Base-by-base conservation (phyloP, 2,113 vertebrate species). In the Amphilophus citrinellus region DNA sequence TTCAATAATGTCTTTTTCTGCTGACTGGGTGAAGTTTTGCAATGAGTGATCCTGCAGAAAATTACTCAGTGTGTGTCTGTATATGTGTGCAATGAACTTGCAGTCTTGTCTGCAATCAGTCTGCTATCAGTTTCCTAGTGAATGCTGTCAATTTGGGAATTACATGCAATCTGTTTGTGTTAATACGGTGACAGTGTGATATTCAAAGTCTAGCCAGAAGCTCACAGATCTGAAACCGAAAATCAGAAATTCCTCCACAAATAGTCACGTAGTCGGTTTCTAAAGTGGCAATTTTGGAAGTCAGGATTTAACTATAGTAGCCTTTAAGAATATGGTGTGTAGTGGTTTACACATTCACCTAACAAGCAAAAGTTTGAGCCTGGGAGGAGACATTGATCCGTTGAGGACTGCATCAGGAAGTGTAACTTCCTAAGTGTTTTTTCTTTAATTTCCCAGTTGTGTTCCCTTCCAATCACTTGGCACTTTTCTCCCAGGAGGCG, bases 1-100 rank as follows among this genome's bases (percentile, higher is more conserved):
- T 77, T 17, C 30, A 73, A 15, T 56, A 56, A 76, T 57, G 60
- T 2, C 4, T 20, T 76, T 88, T 83, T 83, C 84, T 88, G 79
- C 77, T 88, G 82, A 84, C 73, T 63, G 11, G 27, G 20, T 14
- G 37, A 62, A 18, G 76, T 44, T 79, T 24, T 1, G 10, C 44
- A 47, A 3, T 58, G 27, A 47, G 27, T 18, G 27, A 17, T 35
- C 68, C 47, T 73, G 17, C 27, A 61, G 61, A 82, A 86, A 83
- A 62, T 47, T 62, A 85, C 44, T 80, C 57, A 76, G 39, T 56
- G 77, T 57, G 27, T 20, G 22, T 13, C 5, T 35, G 18, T 71
- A 30, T 15, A 2, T 14, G 44, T 32, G 15, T 4, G 6, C 15
- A 71, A 50, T 20, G 50, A 71, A 30, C 24, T 30, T 71, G 44